Conservation (phyloP, 2,113 vertebrate genomes). For the Gasterosteus nipponicus region DNA sequence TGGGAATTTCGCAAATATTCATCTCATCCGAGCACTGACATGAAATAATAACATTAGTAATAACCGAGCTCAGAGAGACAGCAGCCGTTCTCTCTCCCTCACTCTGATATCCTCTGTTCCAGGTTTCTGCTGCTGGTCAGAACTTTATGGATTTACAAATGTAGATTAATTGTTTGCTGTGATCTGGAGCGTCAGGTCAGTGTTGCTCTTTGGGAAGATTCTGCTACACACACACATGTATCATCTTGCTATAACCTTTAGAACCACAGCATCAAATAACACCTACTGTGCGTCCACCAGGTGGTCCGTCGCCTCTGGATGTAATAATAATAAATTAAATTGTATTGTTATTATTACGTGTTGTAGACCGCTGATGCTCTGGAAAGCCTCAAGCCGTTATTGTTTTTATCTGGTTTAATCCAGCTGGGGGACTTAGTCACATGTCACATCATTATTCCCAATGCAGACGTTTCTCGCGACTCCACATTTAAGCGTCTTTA, state of each 20-base stretch:
- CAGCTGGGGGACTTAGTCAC: background rate
- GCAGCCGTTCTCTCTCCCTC: slow-evolving; percentile 41
- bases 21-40: slow-evolving; percentile 38
- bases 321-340: background rate
- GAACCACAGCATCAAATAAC: background rate
- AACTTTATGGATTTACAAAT: background rate
- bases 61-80: slow-evolving; percentile 60
- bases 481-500: background rate
- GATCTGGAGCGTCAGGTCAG: background rate
- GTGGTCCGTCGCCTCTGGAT: background rate
- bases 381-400: background rate
- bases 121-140: slow-evolving; percentile 22
- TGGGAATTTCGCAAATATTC: slow-evolving; percentile 57
- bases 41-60: slow-evolving; percentile 35
- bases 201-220: background rate
- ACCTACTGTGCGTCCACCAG: background rate
- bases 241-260: background rate
- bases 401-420: background rate
- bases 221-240: background rate
- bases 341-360: background rate
- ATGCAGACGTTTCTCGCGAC: background rate
- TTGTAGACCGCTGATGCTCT: background rate
- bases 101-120: slow-evolving; percentile 32
- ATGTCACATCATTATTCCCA: background rate
- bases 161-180: slow-evolving; percentile 18